A percentile compares a stretch with the other conserved stretches of the same genome.
Evolutionary conservation across 2,113 vertebrate species (phyloP).

Genomic region (Pseudorectes ferrugineus): DNA sequence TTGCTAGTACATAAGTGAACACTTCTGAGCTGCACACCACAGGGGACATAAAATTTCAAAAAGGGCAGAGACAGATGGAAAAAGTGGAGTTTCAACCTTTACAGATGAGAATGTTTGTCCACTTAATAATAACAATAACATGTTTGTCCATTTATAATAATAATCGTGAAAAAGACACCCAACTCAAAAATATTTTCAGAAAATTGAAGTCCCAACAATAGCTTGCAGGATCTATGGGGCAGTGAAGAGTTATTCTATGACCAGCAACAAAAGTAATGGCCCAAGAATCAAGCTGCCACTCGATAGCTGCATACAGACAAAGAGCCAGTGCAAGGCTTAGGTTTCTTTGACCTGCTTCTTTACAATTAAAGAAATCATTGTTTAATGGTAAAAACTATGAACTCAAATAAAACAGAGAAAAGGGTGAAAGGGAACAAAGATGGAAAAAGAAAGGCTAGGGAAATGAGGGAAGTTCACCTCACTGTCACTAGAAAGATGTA

Average conservation of each 20-base stretch:
- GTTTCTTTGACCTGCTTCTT: conserved; percentile 36
- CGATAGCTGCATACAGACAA: conserved; percentile 9
- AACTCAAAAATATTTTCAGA: conserved; percentile 60
- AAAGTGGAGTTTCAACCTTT: conserved; percentile 65
- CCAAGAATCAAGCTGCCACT: not conserved
- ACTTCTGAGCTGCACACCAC: conserved; percentile 38
- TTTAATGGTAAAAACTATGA: conserved; percentile 30
- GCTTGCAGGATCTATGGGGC: not conserved
- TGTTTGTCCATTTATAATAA: conserved; percentile 46
- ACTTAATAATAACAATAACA: conserved; percentile 42
- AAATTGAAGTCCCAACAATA: conserved; percentile 13
- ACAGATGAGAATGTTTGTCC: conserved; percentile 44
- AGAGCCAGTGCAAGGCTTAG: conserved; percentile 13
- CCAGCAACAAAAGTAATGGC: conserved; percentile 6
- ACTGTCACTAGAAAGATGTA: not conserved
- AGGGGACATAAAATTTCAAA: conserved; percentile 62
- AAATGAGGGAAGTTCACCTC: not conserved
- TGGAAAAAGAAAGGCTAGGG: not conserved
- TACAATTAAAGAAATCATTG: not conserved
- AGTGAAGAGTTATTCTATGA: not conserved
- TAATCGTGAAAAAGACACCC: not conserved
- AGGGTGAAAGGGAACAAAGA: not conserved
- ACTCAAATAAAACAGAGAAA: not conserved
- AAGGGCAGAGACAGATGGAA: conserved; percentile 59
- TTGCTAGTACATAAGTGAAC: conserved; percentile 25